A percentile compares a stretch with the other conserved stretches of the same genome.
phyloP scores from a whole-genome alignment of 2,888 invertebrate genomes.

The Drosophila ustulata region DNA sequence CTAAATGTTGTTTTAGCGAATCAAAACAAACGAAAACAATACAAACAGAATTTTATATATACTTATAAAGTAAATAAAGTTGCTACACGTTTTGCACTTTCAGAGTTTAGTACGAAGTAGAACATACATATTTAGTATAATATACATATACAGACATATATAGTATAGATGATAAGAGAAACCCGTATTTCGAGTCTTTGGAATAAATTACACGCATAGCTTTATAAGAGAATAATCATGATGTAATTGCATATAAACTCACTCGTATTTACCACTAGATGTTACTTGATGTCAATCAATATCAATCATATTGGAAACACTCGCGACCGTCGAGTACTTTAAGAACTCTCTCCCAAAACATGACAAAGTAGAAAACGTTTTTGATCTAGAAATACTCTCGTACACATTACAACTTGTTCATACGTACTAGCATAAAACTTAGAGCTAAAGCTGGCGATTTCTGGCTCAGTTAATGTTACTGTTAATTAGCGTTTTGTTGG shows the following conservation, averaged over 20 bases:
- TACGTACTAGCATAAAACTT: constrained; percentile 16
- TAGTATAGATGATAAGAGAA: constrained; percentile 31
- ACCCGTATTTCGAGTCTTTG: constrained; percentile 13
- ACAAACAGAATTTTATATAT: constrained; percentile 31
- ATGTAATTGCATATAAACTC: constrained; percentile 33
- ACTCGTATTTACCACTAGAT: constrained; percentile 41
- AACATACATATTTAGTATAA: constrained; percentile 30
- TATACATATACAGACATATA: constrained; percentile 23
- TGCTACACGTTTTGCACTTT: constrained; percentile 72
- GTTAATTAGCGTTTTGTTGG: constrained; percentile 31
- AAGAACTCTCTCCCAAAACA: constrained; percentile 54
- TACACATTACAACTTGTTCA: constrained; percentile 26
- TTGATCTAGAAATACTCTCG: constrained; percentile 24
- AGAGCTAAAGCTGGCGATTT: not conserved
- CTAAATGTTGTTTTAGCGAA: constrained; percentile 58
- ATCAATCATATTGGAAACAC: constrained; percentile 51
- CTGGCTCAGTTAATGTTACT: constrained; percentile 14
- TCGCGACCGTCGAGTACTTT: constrained; percentile 23
- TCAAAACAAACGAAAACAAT: constrained; percentile 12
- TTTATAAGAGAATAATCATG: constrained; percentile 31
- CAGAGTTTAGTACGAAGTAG: constrained; percentile 61
- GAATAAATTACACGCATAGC: constrained; percentile 27
- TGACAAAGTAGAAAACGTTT: constrained; percentile 50
- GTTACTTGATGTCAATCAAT: constrained; percentile 58
- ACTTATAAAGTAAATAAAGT: constrained; percentile 35